Conservation (phyloP, 2,113 vertebrate species). For the Gorsachius goisagi region DNA sequence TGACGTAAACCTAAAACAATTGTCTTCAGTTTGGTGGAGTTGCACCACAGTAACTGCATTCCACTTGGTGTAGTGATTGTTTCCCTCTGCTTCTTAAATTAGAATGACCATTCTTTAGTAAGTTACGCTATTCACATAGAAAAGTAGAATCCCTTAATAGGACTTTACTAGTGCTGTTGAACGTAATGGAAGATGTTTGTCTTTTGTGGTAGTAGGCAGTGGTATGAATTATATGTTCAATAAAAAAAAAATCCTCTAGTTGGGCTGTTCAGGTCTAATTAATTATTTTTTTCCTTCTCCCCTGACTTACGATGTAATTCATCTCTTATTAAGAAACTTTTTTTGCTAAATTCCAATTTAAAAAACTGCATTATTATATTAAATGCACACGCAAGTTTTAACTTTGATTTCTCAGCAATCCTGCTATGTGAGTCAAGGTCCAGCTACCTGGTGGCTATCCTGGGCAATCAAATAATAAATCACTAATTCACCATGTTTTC, state of each 20-base stretch:
- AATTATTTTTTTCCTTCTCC: background rate
- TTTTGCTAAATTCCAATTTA: background rate
- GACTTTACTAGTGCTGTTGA: background rate
- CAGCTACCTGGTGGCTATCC: background rate
- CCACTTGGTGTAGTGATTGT: background rate
- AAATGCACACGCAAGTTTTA: background rate
- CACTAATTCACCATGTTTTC: background rate
- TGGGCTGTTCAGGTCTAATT: background rate
- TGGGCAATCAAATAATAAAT: background rate
- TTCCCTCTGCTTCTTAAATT: background rate
- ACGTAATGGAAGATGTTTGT: background rate
- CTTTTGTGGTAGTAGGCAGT: background rate
- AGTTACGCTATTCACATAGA: background rate
- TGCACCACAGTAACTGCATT: background rate
- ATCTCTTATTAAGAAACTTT: background rate
- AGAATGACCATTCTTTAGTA: background rate
- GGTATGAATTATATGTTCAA: background rate
- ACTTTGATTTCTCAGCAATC: background rate
- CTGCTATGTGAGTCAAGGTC: background rate
- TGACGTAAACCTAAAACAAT: background rate
- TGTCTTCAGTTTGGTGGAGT: background rate
- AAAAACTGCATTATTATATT: background rate
- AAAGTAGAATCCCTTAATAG: background rate
- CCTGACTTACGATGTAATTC: background rate
- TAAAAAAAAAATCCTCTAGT: background rate